Evolutionary conservation across 2,113 vertebrate genomes (phyloP), one percentile per base, ranked within the genome.

Genomic region (Leucoraja erinaceus): DNA sequence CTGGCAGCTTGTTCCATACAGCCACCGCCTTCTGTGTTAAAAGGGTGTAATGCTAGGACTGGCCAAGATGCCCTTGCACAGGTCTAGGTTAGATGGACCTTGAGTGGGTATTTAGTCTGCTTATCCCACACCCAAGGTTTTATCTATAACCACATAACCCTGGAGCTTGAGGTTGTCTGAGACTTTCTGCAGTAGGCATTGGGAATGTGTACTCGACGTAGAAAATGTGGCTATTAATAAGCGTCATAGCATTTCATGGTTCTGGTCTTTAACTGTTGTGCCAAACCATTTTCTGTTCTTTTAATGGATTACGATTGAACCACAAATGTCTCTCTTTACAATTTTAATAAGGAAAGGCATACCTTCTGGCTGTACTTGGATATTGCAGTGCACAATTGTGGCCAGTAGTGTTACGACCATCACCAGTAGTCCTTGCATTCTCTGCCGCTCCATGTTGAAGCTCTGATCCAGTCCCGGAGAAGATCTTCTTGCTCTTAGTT

Each of bases 301-400:
- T 25, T 18, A 14, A 16, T 63, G 4, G 28, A 31, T 63, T 11
- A n/a, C 28, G 16, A 8, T 28, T 10, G 11, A 4, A 63, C 70
- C 28, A 63, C 5, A 25, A 16, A n/a, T 61, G 12, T 86, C 25
- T 63, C 83, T 61, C 56, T 54, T 4, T 56, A 12, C 28, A 11
- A 6, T 86, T n/a, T 63, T 63, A 86, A n/a, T 63, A 31, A 86
- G 59, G 14, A 88, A 88, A 88, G 0, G 11, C 38, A 22, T 91
- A 91, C 90, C 90, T 91, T 91, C 90, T 72, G 86, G 63, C 86
- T 91, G 90, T 54, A 47, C 68, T 38, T 91, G 90, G 22, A 72
- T 63, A 25, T 38, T 47, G 68, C 66, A 91, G 68, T 74, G 68
- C 6, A 54, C 38, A 38, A 91, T 33, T 54, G 68, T 54, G 33